phyloP scores from a whole-genome alignment of 2,113 vertebrate species.

The Chinchilla lanigera region DNA sequence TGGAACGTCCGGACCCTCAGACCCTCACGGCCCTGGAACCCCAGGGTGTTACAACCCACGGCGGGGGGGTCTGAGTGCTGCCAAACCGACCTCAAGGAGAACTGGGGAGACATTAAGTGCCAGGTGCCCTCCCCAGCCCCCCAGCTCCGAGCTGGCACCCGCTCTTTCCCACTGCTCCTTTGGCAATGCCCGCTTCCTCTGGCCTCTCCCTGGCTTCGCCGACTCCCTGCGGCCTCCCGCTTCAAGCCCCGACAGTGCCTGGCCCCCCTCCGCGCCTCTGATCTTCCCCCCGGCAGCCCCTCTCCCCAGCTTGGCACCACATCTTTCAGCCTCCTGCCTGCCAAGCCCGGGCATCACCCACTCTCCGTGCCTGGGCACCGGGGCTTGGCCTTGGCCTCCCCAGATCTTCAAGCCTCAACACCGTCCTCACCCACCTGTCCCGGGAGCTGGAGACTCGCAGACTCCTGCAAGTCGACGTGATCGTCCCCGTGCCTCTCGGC shows the following conservation, averaged over 20 bases:
- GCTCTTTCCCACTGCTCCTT: constrained; percentile 43
- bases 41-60: neutral
- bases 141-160: constrained; percentile 47
- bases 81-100: neutral
- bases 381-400: constrained; percentile 71
- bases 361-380: constrained; percentile 69
- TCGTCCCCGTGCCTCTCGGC: constrained; percentile 36
- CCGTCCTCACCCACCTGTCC: constrained; percentile 62
- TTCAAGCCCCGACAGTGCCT: constrained; percentile 78
- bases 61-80: neutral
- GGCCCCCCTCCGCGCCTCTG: constrained; percentile 67
- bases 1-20: neutral
- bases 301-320: constrained; percentile 76
- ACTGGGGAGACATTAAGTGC: neutral
- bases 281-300: constrained; percentile 79
- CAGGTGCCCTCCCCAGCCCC: neutral
- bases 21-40: neutral
- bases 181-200: constrained; percentile 71
- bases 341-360: constrained; percentile 76
- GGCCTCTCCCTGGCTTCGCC: constrained; percentile 2
- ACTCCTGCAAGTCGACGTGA: constrained; percentile 52
- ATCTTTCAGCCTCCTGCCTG: constrained; percentile 76
- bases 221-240: constrained; percentile 38
- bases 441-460: constrained; percentile 55
- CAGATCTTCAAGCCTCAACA: constrained; percentile 78